Base-by-base conservation (phyloP, 2,113 vertebrate species). In the Marcusenius ussheri region DNA sequence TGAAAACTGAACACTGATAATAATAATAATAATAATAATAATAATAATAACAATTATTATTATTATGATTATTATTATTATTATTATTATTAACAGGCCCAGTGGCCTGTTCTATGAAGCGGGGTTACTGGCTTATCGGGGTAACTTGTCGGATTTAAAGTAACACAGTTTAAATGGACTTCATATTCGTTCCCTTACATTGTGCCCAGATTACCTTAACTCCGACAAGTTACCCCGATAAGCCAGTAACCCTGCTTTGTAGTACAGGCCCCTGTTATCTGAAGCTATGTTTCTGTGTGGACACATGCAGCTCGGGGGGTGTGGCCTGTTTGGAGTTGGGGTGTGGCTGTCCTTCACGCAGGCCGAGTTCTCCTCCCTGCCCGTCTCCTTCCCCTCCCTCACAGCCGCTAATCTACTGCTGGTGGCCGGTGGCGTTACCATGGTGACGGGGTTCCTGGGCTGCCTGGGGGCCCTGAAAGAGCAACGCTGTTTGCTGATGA, bases 401-500 rank as follows among this genome's bases (percentile, higher is more conserved):
- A 97, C 96, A 0, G 96, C 96, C 0, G 97, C 97, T 90, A 97
- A 97, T 89, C 95, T 97, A 90, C 94, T 97, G 91, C 95, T 97
- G 70, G 95, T 96, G 0, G 96, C 96, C 0, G 97, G 96, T 0
- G 96, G 97, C 0, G 96, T 97, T 6, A 97, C 96, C 89, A 97
- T 97, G 97, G 94, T 97, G 9, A 96, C 96, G 0, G 97, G 97
- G 21, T 97, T 97, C 91, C 94, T 97, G n/a, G 97, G 97, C 19
- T 97, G 97, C 91, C 94, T 97, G 3, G 97, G 97, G 6, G 96
- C 96, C 0, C 94, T 96, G 11, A 97, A 97, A 50, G 97, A 97
- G 93, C 96, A 97, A 91, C 95, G 96, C 45, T 97, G 96, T 91
- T 94, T 97, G 13, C 89, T 97, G 89, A 94, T 96, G 91, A 96